These are phyloP conservation scores for Vulpes vulpes DNA, from an alignment of 2,113 vertebrate species.

Conservation along the genomic window DNA sequence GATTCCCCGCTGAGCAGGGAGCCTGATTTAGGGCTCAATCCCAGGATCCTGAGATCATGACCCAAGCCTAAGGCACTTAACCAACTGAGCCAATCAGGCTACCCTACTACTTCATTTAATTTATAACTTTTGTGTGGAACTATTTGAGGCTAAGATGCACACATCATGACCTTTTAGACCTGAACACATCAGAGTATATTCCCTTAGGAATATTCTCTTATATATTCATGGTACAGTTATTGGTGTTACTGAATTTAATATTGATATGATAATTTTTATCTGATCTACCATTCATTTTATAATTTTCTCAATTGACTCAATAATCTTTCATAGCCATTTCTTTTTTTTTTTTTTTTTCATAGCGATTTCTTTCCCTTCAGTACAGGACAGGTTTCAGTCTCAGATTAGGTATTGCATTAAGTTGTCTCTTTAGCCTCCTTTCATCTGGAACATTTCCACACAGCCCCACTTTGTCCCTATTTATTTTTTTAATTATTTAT, in stretches of 20 bases:
- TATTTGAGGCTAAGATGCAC: slow-evolving; percentile 9
- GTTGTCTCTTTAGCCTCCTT: not conserved
- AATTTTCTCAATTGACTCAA: not conserved
- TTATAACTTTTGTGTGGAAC: slow-evolving; percentile 5
- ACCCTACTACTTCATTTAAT: not conserved
- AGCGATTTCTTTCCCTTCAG: not conserved
- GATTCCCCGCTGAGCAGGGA: not conserved
- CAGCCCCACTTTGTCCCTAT: slow-evolving; percentile 12
- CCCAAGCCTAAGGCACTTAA: not conserved
- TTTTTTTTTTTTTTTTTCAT: too few relatives aligned
- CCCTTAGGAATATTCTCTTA: not conserved
- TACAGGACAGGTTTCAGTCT: not conserved
- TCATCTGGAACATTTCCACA: slow-evolving; percentile 30
- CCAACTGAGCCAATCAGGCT: not conserved
- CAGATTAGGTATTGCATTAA: not conserved
- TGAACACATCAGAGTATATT: not conserved
- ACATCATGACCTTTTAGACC: not conserved
- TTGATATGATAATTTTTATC: not conserved
- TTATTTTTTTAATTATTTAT: too few relatives aligned
- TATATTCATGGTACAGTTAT: not conserved
- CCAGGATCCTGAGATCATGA: not conserved
- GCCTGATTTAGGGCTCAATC: not conserved
- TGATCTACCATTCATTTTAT: not conserved
- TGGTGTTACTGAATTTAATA: not conserved
- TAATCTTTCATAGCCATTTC: not conserved